Evolutionary conservation across 2,888 invertebrate species (phyloP).

Genomic region (Mythimna ferrago): DNA sequence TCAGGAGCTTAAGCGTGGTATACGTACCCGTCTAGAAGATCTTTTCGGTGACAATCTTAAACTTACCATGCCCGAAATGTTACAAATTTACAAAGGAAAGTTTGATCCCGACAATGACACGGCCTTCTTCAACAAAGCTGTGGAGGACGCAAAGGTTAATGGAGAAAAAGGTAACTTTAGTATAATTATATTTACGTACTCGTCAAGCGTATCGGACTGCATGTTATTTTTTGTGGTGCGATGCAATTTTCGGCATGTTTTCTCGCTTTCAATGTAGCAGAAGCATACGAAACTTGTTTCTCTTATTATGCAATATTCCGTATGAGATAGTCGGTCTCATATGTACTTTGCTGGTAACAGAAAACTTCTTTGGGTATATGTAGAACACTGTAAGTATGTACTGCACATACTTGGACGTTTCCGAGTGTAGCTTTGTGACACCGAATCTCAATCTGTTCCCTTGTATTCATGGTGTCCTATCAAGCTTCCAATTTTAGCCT

Average conservation of each 20-base stretch:
- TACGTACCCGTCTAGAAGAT: slow-evolving; percentile 33
- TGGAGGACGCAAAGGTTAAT: not conserved
- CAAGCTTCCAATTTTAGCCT: not conserved
- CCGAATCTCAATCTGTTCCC: not conserved
- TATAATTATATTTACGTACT: slow-evolving; percentile 29
- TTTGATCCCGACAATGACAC: slow-evolving; percentile 18
- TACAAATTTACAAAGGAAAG: slow-evolving; percentile 21
- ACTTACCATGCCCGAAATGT: slow-evolving; percentile 32
- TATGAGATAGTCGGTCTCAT: slow-evolving; percentile 1
- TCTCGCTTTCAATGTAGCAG: not conserved
- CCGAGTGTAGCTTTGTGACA: not conserved
- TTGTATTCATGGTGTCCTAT: not conserved
- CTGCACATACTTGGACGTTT: not conserved
- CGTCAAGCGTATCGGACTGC: slow-evolving; percentile 15
- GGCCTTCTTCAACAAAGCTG: slow-evolving; percentile 30
- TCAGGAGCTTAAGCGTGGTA: slow-evolving; percentile 29
- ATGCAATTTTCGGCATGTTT: slow-evolving; percentile 11
- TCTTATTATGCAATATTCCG: slow-evolving; percentile 2
- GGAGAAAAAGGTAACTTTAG: slow-evolving; percentile 42
- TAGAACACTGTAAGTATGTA: not conserved
- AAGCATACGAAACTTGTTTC: slow-evolving; percentile 22
- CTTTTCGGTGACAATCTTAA: slow-evolving; percentile 28
- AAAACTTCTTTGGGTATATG: not conserved
- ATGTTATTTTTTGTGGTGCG: slow-evolving; percentile 15
- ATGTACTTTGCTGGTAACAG: not conserved